Conservation (phyloP, 2,888 invertebrate genomes). For the Laspeyria flexula region DNA sequence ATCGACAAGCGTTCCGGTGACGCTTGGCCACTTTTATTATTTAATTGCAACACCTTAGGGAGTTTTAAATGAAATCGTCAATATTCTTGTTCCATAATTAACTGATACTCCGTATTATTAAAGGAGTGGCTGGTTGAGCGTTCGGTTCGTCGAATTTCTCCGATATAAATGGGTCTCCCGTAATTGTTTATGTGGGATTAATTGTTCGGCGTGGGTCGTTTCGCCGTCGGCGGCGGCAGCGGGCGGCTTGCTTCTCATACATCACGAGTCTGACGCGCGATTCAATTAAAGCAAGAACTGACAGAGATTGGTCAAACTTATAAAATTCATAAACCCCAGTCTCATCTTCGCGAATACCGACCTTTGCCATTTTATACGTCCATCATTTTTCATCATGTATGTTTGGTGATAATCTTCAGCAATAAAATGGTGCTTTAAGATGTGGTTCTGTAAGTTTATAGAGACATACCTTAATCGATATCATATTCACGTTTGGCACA, state of each 20-base stretch:
- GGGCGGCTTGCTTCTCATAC: slow-evolving; percentile 59
- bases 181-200: slow-evolving; percentile 78
- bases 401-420: background rate
- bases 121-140: slow-evolving; percentile 52
- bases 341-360: slow-evolving; percentile 8
- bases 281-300: slow-evolving; percentile 76
- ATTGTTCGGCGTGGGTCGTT: slow-evolving; percentile 62
- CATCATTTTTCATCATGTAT: slow-evolving; percentile 18
- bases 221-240: slow-evolving; percentile 54
- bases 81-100: slow-evolving; percentile 62
- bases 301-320: slow-evolving; percentile 52
- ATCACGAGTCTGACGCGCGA: slow-evolving; percentile 69
- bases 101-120: slow-evolving; percentile 60
- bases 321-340: slow-evolving; percentile 36
- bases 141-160: slow-evolving; percentile 67
- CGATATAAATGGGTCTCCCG: slow-evolving; percentile 68
- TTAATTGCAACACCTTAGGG: slow-evolving; percentile 63
- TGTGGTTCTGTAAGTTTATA: no score
- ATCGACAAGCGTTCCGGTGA: slow-evolving; percentile 37
- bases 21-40: slow-evolving; percentile 50
- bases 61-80: slow-evolving; percentile 69
- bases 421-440: no score
- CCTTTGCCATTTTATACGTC: slow-evolving; percentile 19
- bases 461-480: no score
- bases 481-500: no score